These are phyloP conservation scores for Paracentrotus lividus DNA, from an alignment of 53 echinoderm and acorn worm genomes.

Conservation along the genomic window DNA sequence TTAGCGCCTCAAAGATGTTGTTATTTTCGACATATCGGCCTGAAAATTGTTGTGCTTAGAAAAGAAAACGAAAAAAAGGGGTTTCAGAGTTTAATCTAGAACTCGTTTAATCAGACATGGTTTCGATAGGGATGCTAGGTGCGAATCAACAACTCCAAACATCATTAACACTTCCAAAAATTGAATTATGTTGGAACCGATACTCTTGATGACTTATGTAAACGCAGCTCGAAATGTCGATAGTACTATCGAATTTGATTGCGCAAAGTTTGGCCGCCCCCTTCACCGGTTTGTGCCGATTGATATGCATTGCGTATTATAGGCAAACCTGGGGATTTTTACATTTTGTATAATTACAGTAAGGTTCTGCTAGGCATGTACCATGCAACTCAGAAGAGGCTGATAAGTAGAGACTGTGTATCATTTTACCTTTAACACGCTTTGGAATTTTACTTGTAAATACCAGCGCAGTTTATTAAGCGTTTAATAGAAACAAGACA, in stretches of 20 bases:
- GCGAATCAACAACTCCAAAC: not conserved
- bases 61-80: not conserved
- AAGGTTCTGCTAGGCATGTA: not conserved
- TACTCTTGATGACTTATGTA: slow-evolving; percentile 43
- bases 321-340: slow-evolving; percentile 1
- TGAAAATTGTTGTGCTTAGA: not conserved
- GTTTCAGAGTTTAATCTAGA: slow-evolving; percentile 34
- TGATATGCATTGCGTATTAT: slow-evolving; percentile 8
- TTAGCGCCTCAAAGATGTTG: too few relatives aligned
- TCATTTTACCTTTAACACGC: not conserved
- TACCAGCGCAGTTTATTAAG: not conserved
- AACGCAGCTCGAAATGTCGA: not conserved
- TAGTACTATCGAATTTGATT: slow-evolving; percentile 10
- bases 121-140: not conserved
- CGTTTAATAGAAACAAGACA: not conserved
- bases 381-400: not conserved
- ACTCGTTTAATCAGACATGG: slow-evolving; percentile 50
- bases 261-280: not conserved
- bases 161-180: slow-evolving; percentile 23
- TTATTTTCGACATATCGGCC: not conserved
- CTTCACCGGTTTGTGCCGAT: slow-evolving; percentile 10
- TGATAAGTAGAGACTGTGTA: not conserved
- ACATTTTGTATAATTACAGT: slow-evolving; percentile 9
- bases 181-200: slow-evolving; percentile 14
- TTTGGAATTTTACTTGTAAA: slow-evolving; percentile 45